phyloP scores from a whole-genome alignment of 2,797 vertebrate species.

The Semotilus atromaculatus region DNA sequence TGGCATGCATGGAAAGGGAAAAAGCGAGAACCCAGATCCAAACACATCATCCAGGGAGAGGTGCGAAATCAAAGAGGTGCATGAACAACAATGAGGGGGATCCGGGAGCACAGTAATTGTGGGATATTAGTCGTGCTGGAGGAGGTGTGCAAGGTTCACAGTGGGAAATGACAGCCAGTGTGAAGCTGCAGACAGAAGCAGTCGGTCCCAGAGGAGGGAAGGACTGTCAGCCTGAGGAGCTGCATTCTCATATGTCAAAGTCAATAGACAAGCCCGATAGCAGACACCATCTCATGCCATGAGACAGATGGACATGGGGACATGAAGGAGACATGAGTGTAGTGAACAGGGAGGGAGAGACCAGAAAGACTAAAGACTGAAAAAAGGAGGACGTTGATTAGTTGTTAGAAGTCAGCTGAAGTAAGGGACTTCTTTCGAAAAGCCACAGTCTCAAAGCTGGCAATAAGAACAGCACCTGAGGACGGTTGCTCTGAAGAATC shows the following conservation, averaged over 20 bases:
- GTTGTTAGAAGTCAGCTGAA: conserved; percentile 46
- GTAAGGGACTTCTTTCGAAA: conserved; percentile 64
- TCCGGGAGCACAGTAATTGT: background rate
- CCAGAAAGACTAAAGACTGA: conserved; percentile 2
- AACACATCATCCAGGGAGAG: conserved; percentile 11
- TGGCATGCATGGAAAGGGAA: conserved; percentile 34
- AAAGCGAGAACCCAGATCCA: conserved; percentile 16
- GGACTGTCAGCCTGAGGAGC: conserved; percentile 31
- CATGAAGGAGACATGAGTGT: conserved; percentile 32
- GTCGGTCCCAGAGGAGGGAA: conserved; percentile 45
- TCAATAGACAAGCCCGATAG: conserved; percentile 13
- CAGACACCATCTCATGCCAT: conserved; percentile 32
- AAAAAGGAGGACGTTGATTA: conserved; percentile 25
- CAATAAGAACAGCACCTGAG: conserved; percentile 68
- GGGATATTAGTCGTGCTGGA: conserved; percentile 29
- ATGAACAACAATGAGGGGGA: conserved; percentile 29
- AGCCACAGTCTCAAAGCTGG: conserved; percentile 66
- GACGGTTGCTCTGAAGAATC: conserved; percentile 60
- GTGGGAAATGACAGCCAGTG: conserved; percentile 39
- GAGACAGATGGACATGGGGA: conserved; percentile 19
- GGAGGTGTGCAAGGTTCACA: conserved; percentile 48
- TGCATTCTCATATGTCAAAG: conserved; percentile 38
- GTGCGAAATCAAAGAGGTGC: conserved; percentile 11
- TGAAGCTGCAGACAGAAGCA: conserved; percentile 43
- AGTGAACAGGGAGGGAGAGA: conserved; percentile 32